phyloP scores from a whole-genome alignment of 2,113 vertebrate species.

The Mustelus asterias region DNA sequence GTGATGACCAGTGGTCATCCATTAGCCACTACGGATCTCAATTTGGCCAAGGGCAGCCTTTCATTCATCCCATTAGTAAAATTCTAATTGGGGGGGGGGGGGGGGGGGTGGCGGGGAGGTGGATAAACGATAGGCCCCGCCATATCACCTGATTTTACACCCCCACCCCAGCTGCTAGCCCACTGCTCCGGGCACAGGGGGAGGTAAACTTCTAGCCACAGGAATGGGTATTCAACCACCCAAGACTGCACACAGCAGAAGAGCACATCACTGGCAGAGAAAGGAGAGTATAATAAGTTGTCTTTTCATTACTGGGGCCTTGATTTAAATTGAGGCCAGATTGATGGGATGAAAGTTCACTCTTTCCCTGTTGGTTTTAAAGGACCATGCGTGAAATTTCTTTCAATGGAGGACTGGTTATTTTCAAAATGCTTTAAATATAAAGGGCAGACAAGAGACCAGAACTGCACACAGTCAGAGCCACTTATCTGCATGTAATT shows the following conservation, averaged over 20 bases:
- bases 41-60: no score
- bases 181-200: no score
- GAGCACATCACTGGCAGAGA: not conserved
- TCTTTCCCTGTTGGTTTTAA: not conserved
- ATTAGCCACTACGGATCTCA: no score
- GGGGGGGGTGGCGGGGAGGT: no score
- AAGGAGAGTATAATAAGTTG: not conserved
- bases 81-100: no score
- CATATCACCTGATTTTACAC: no score
- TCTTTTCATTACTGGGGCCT: not conserved
- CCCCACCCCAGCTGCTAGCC: no score
- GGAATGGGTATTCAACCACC: not conserved
- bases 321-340: not conserved
- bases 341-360: not conserved
- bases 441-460: not conserved
- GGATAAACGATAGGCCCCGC: no score
- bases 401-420: not conserved
- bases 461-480: not conserved
- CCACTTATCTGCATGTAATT: not conserved
- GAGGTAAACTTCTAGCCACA: no score
- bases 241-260: not conserved
- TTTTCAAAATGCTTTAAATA: not conserved
- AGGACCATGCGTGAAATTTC: not conserved
- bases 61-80: no score
- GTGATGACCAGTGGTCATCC: no score